phyloP scores from a whole-genome alignment of 2,797 vertebrate species.

The Urocyon cinereoargenteus region DNA sequence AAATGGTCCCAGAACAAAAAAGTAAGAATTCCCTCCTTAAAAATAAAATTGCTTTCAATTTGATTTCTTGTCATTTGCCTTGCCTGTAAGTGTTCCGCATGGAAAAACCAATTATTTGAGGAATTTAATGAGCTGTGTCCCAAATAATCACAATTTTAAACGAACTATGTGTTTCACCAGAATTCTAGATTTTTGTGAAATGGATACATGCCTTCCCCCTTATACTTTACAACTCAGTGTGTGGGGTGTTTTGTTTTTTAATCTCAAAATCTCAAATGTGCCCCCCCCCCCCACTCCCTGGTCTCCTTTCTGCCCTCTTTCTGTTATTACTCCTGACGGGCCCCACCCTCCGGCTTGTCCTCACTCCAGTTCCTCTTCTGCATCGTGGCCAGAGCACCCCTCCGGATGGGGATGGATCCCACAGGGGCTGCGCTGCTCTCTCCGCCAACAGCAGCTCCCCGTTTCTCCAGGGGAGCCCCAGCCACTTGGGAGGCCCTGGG shows the following conservation, averaged over 20 bases:
- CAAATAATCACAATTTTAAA: slow-evolving; percentile 42
- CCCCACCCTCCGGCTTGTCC: neutral
- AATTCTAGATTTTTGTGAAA: slow-evolving; percentile 27
- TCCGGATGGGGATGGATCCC: neutral
- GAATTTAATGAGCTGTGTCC: slow-evolving; percentile 14
- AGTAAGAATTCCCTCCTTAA: neutral
- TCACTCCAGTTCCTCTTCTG: neutral
- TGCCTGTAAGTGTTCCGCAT: neutral
- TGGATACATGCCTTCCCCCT: neutral
- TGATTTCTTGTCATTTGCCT: slow-evolving; percentile 47
- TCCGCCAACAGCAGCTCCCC: too few species aligned
- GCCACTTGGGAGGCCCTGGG: neutral
- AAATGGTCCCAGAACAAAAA: neutral
- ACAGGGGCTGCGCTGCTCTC: neutral
- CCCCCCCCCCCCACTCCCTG: neutral
- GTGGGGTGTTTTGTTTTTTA: neutral
- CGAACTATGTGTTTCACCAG: neutral
- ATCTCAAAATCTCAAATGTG: neutral
- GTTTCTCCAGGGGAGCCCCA: neutral
- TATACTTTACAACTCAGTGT: neutral
- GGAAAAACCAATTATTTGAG: neutral
- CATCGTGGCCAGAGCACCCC: neutral
- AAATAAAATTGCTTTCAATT: slow-evolving; percentile 37
- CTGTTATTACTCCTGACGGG: neutral
- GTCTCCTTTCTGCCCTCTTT: neutral